Evolutionary conservation across 2,888 invertebrate species (phyloP).

Genomic region (Cantharis rustica): DNA sequence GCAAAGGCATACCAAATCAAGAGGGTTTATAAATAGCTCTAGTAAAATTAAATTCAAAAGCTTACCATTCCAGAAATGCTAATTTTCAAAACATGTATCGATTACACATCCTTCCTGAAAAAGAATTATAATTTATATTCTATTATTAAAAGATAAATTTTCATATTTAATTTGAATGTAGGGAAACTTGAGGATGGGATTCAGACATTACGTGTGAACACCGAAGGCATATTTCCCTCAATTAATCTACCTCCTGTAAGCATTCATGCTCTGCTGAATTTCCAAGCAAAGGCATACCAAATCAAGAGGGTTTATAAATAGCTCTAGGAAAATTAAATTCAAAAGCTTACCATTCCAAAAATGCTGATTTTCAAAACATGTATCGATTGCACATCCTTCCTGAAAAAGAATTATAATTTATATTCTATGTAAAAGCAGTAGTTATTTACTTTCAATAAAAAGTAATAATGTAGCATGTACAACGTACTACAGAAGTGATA

Average conservation of each 20-base stretch:
- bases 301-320: background rate
- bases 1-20: background rate
- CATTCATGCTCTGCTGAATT: conserved; percentile 72
- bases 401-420: too few species aligned
- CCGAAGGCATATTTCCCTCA: conserved; percentile 78
- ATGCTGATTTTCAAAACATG: too few species aligned
- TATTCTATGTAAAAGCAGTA: too few species aligned
- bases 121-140: too few species aligned
- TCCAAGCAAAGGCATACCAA: background rate
- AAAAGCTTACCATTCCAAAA: background rate
- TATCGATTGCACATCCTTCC: too few species aligned
- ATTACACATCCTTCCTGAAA: too few species aligned
- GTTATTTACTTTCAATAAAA: too few species aligned
- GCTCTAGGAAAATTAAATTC: background rate
- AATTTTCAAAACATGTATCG: too few species aligned
- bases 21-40: background rate
- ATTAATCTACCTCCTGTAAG: conserved; percentile 71
- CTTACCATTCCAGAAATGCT: background rate
- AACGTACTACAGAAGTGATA: background rate
- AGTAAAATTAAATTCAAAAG: background rate
- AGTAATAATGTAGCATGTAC: background rate
- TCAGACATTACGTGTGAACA: conserved; percentile 74
- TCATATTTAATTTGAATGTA: conserved; percentile 26
- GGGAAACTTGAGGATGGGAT: conserved; percentile 71
- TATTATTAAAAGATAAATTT: too few species aligned